Base-by-base conservation (phyloP, 2,113 vertebrate genomes). In the Alethe diademata region DNA sequence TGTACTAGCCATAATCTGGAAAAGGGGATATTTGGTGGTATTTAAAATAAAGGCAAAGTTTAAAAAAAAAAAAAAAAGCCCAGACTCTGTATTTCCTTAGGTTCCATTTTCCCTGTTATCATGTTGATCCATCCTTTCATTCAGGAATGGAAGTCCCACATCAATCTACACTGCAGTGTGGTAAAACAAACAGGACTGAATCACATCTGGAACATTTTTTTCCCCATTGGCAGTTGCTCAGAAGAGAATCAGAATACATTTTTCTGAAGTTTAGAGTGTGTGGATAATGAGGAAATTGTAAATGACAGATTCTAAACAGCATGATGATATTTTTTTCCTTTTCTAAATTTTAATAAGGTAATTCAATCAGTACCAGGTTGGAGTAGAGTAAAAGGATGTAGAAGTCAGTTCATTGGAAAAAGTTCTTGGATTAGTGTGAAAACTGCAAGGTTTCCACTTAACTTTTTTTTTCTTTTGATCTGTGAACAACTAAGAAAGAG, bases 191-290 rank as follows among this genome's bases (percentile, higher is more conserved):
- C 82, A 86, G 65, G 51, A 64, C 60, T 14, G 22, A 93, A 92
- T 65, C 94, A 95, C 92, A 93, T 93, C 90, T 96, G 92, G 93
- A 94, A 93, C 23, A 42, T 26, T 93, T 90, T 97, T 91, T 93
- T 71, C 33, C 40, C 28, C n/a, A n/a, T 57, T 92, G 88, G 25
- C n/a, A 57, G 65, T 86, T 92, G 57, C 51, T 78, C 51, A 74
- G 67, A 95, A 75, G 12, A 50, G 75, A 94, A 79, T 90, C 60
- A 80, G 88, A 96, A 93, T 74, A 73, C 28, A 64, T 86, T 90
- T 92, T 95, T 78, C 85, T 74, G 16, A 96, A 93, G 43, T 93
- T 88, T 50, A 67, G 56, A 81, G 40, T 56, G 22, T 57, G 45
- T 42, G 69, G 64, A 78, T 84, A 86, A 56, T 1, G 5, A 92